A percentile compares a stretch with the other conserved stretches of the same genome.
These are phyloP conservation scores for Xerus inauris DNA, from an alignment of 2,113 vertebrate species.

Conservation along the genomic window DNA sequence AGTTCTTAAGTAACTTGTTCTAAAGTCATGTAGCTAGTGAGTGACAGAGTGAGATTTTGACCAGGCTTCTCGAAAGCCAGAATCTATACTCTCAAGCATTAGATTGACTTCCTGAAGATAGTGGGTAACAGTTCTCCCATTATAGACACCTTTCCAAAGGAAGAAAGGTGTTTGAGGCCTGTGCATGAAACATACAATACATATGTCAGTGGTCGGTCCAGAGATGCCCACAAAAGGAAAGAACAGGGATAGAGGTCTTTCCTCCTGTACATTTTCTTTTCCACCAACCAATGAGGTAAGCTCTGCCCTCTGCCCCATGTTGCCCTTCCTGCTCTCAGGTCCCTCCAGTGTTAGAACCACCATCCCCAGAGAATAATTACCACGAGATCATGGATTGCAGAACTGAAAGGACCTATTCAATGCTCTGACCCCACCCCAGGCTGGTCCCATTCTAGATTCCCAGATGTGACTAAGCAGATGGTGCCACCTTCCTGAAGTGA, in stretches of 20 bases:
- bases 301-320: not conserved
- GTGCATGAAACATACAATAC: not conserved
- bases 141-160: not conserved
- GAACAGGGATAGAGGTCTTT: not conserved
- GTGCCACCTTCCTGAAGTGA: accelerated
- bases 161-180: not conserved
- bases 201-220: not conserved
- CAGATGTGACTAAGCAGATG: accelerated
- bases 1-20: not conserved
- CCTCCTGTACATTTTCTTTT: not conserved
- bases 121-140: not conserved
- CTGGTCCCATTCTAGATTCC: too few relatives aligned
- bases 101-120: not conserved
- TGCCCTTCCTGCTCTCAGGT: not conserved
- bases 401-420: not conserved
- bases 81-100: not conserved
- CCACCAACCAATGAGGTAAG: not conserved
- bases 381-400: not conserved
- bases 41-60: not conserved
- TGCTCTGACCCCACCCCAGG: not conserved
- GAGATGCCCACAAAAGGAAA: not conserved
- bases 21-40: not conserved
- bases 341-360: not conserved
- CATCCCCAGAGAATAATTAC: not conserved
- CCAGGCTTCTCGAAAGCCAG: not conserved